Evolutionary conservation across 2,113 vertebrate genomes (phyloP).

Genomic region (Phocoena phocoena): DNA sequence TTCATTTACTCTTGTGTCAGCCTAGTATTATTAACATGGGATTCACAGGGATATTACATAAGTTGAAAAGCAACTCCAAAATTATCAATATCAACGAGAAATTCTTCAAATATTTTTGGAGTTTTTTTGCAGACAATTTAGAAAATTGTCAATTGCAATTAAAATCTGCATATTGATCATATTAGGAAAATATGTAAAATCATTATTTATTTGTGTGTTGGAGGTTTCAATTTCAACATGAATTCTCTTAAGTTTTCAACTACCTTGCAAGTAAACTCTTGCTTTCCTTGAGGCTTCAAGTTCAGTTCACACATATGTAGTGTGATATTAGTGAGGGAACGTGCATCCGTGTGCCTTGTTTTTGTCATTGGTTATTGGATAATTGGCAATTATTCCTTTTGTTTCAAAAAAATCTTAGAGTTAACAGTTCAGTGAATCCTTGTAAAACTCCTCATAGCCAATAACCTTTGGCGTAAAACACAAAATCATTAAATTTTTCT

Average conservation of each 20-base stretch:
- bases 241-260: background rate
- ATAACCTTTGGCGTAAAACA: background rate
- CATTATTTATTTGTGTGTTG: background rate
- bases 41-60: background rate
- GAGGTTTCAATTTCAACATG: background rate
- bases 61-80: background rate
- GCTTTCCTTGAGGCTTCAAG: background rate
- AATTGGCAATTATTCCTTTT: background rate
- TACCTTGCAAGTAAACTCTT: background rate
- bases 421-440: background rate
- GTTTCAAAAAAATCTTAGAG: constrained; percentile 1
- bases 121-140: background rate
- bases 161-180: background rate
- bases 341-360: background rate
- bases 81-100: background rate
- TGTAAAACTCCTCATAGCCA: background rate
- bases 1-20: background rate
- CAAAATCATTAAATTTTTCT: background rate
- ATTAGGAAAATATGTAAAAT: background rate
- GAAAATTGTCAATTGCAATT: background rate
- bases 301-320: background rate
- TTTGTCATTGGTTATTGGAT: background rate
- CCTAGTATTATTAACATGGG: background rate
- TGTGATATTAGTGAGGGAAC: background rate
- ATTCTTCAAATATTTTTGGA: background rate